Conservation (phyloP, 2,888 invertebrate species). For the Schrankia costaestrigalis region DNA sequence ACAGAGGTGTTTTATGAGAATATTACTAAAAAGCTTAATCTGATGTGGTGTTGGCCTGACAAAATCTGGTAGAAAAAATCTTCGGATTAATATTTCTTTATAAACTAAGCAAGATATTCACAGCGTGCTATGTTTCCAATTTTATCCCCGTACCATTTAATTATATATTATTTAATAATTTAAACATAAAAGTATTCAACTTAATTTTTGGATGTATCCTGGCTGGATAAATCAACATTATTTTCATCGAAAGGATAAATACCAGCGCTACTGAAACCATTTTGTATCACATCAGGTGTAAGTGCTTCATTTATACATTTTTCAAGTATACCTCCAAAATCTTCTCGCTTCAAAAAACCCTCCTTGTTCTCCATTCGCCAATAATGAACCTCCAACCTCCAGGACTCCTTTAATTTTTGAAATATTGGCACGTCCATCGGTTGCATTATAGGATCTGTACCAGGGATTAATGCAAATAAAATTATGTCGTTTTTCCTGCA, state of each 20-base stretch:
- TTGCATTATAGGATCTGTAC: slow-evolving; percentile 5
- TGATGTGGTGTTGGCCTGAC: too few relatives aligned
- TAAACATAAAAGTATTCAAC: too few relatives aligned
- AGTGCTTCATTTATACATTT: slow-evolving; percentile 7
- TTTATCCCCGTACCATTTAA: too few relatives aligned
- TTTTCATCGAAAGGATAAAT: slow-evolving; percentile 6
- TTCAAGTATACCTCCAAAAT: slow-evolving; percentile 10
- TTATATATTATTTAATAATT: too few relatives aligned
- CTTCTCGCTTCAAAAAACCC: slow-evolving; percentile 8
- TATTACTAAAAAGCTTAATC: too few relatives aligned
- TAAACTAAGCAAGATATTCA: too few relatives aligned
- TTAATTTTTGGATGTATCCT: background rate
- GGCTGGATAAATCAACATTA: background rate
- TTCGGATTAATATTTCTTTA: too few relatives aligned
- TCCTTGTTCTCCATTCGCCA: slow-evolving; percentile 3
- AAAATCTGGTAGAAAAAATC: background rate
- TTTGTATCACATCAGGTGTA: slow-evolving; percentile 5
- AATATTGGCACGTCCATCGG: slow-evolving; percentile 9
- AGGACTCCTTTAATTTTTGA: slow-evolving; percentile 8
- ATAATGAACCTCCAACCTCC: slow-evolving; percentile 2
- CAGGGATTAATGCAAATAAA: slow-evolving; percentile 10
- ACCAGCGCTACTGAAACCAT: slow-evolving; percentile 11
- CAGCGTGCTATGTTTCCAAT: too few relatives aligned
- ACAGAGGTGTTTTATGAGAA: too few relatives aligned
- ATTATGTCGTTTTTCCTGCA: slow-evolving; percentile 11